Evolutionary conservation across 2,797 vertebrate genomes (phyloP), one percentile per base, ranked within the genome.

Genomic region (Alectoris magna): DNA sequence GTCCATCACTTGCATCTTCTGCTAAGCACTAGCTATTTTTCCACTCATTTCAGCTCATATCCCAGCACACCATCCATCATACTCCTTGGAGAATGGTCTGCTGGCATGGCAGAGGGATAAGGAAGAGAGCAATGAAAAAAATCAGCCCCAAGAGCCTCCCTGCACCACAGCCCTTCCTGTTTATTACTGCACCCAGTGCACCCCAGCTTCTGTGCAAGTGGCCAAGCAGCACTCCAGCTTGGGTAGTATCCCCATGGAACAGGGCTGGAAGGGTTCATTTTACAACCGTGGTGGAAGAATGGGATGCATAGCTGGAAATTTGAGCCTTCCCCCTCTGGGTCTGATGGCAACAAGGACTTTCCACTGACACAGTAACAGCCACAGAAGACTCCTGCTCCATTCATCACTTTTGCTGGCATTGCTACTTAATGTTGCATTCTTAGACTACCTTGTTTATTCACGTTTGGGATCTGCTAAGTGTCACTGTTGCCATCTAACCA

Each of bases 41-140:
- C 60, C 75, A 51, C 92, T 93, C 11, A 39, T 96, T 97, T 93
- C 77, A 95, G 88, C n/a, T 91, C 39, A 6, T 69, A 83, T 91
- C 72, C 90, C 74, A 90, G 43, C 72, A 71, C n/a, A 66, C 55
- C 83, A 92, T 46, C 87, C 92, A 82, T 91, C 75, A 22, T 6
- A 46, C 17, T 91, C 59, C 72, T 95, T 19, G 6, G n/a, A 90
- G 66, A 75, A 88, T 77, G 55, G 34, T 87, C 39, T 17, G 10
- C 48, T 83, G 87, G 59, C 46, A 26, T 0, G 3, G 74, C 64
- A 91, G 56, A 83, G 43, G 4, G 16, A 29, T 9, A 82, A 88
- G 62, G 71, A 62, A 81, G 15, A 91, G 13, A 84, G 10, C 27
- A 75, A 78, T 66, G 23, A 75, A 93, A 87, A 78, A 93, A 87